A percentile compares a stretch with the other conserved stretches of the same genome.
phyloP scores from a whole-genome alignment of 2,888 invertebrate genomes.

The Strigamia crassipes region DNA sequence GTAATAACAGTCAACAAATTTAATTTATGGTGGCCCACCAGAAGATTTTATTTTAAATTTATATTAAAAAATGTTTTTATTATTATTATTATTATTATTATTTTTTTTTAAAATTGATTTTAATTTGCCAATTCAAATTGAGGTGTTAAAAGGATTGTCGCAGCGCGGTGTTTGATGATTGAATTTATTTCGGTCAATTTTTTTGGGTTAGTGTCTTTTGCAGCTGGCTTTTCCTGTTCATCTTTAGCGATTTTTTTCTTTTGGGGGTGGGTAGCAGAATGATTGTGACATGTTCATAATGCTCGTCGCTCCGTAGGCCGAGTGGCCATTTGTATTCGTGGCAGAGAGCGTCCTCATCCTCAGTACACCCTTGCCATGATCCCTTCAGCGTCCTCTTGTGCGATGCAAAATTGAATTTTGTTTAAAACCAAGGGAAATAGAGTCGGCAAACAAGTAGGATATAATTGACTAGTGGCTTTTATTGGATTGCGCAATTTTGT shows the following conservation, averaged over 20 bases:
- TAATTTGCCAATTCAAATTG: background rate
- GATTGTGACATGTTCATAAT: conserved; percentile 45
- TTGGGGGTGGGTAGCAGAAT: background rate
- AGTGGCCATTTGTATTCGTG: conserved; percentile 37
- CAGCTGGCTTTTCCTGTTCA: conserved; percentile 21
- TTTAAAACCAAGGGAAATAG: conserved; percentile 43
- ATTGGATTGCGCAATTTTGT: conserved; percentile 45
- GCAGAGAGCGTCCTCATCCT: background rate
- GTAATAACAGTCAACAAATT: background rate
- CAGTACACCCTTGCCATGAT: background rate
- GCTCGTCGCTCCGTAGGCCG: conserved; percentile 33
- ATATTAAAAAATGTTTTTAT: background rate
- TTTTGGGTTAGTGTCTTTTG: conserved; percentile 16
- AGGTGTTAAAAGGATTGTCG: background rate
- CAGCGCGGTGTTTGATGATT: background rate
- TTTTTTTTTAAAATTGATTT: background rate
- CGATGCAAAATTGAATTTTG: conserved; percentile 45
- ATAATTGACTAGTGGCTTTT: conserved; percentile 46
- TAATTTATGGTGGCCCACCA: background rate
- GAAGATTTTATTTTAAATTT: background rate
- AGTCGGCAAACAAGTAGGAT: conserved; percentile 43
- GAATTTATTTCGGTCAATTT: conserved; percentile 21
- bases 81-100: background rate
- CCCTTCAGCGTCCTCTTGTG: background rate
- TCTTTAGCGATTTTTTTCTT: background rate